phyloP scores from a whole-genome alignment of 2,113 vertebrate species.

The Canis aureus region DNA sequence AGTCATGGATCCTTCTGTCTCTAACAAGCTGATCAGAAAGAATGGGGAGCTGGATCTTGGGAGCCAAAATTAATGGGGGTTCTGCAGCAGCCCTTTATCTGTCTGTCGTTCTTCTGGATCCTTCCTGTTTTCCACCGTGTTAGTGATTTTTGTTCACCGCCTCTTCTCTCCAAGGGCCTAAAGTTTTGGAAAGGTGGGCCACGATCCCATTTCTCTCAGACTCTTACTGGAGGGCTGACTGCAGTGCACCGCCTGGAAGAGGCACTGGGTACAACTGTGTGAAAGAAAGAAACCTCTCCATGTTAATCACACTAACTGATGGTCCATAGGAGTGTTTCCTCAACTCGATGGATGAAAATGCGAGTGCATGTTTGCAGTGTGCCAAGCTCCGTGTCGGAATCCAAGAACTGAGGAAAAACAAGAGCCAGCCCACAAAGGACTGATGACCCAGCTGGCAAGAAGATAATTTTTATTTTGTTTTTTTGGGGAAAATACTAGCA shows the following conservation, averaged over 20 bases:
- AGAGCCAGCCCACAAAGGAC: not conserved
- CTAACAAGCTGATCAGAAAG: not conserved
- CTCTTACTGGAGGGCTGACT: not conserved
- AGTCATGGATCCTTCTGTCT: not conserved
- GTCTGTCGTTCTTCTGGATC: not conserved
- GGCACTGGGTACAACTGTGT: not conserved
- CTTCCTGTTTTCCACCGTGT: no score
- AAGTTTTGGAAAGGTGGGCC: not conserved
- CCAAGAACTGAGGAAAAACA: not conserved
- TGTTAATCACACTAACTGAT: accelerated
- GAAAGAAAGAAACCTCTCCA: not conserved
- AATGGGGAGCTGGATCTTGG: not conserved
- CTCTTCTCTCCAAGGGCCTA: not conserved
- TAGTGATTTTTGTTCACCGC: not conserved
- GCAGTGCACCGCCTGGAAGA: accelerated
- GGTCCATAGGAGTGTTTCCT: not conserved
- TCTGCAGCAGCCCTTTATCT: accelerated
- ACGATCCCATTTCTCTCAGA: not conserved
- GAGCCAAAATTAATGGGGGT: not conserved
- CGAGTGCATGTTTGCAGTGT: not conserved
- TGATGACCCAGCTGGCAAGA: not conserved
- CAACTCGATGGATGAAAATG: not conserved
- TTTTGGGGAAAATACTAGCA: not conserved
- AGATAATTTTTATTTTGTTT: not conserved
- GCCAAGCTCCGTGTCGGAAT: not conserved